Evolutionary conservation across 1,140 invertebrate species (phyloP).

Genomic region (Drosophila insularis): DNA sequence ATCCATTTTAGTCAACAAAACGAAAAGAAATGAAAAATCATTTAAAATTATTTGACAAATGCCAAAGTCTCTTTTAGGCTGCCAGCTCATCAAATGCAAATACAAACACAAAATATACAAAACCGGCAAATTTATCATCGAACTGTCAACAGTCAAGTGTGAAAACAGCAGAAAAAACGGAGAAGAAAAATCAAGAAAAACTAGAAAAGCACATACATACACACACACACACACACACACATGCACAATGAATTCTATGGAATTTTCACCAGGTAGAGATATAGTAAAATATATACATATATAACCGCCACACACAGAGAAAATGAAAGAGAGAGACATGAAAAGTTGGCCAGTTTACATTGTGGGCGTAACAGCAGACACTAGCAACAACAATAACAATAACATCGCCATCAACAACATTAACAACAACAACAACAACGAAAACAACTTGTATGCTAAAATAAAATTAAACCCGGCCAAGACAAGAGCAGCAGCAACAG

Average conservation of each 20-base stretch:
- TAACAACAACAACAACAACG: constrained; percentile 30
- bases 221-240: not conserved
- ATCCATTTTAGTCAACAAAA: constrained; percentile 4
- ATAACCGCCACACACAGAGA: constrained; percentile 2
- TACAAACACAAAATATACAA: constrained; percentile 11
- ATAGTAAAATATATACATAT: not conserved
- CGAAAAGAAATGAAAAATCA: constrained; percentile 11
- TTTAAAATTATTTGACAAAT: constrained; percentile 52
- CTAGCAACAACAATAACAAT: constrained; percentile 25
- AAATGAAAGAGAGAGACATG: not conserved
- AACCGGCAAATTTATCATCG: constrained; percentile 62
- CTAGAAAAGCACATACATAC: constrained; percentile 15
- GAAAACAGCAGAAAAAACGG: constrained; percentile 42
- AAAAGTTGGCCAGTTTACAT: constrained; percentile 39
- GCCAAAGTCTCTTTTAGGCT: constrained; percentile 26
- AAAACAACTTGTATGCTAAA: not conserved
- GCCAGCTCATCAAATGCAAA: constrained; percentile 3
- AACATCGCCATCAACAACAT: too few species aligned
- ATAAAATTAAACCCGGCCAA: constrained; percentile 26
- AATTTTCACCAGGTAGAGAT: constrained; percentile 69
- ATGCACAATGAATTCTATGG: constrained; percentile 57
- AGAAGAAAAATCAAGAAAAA: constrained; percentile 33
- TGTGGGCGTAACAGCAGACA: constrained; percentile 32
- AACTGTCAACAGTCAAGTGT: constrained; percentile 62
- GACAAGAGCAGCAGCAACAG: not conserved